Percentiles rank a stretch among this genome's conserved stretches.
These are phyloP conservation scores for Epiblema foenella DNA, from an alignment of 2,888 invertebrate species.

Conservation along the genomic window DNA sequence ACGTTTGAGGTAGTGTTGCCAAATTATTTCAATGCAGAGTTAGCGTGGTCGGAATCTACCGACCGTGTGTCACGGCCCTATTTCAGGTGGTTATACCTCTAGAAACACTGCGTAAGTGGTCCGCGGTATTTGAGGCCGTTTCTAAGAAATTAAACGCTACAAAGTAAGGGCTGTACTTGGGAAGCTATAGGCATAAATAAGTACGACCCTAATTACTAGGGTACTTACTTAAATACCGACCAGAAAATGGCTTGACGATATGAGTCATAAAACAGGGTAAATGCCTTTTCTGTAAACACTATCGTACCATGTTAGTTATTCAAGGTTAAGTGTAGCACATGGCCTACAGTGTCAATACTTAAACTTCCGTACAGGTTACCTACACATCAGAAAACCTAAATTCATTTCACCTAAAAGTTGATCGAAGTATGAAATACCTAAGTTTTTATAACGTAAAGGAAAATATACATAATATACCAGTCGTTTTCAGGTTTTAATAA, in stretches of 20 bases:
- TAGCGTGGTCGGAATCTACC: no score
- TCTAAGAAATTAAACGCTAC: constrained; percentile 17
- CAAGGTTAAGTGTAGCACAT: neutral
- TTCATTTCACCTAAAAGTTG: no score
- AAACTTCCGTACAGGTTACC: no score
- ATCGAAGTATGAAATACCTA: no score
- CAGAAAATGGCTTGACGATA: neutral
- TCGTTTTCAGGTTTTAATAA: no score
- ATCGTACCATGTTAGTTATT: no score
- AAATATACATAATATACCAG: no score
- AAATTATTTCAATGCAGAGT: no score
- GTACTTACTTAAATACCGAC: neutral
- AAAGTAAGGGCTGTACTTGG: constrained; percentile 1
- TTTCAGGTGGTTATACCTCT: neutral
- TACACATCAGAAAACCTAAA: no score
- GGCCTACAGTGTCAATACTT: no score
- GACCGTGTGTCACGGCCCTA: neutral
- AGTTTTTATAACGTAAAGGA: no score
- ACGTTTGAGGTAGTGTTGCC: no score
- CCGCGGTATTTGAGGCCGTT: constrained; percentile 2
- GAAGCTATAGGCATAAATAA: constrained; percentile 8
- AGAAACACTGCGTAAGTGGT: constrained; percentile 3
- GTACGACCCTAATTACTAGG: neutral
- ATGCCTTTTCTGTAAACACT: neutral
- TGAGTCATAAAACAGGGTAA: neutral